Evolutionary conservation across 2,797 vertebrate genomes (phyloP).

Genomic region (Trachops cirrhosus): DNA sequence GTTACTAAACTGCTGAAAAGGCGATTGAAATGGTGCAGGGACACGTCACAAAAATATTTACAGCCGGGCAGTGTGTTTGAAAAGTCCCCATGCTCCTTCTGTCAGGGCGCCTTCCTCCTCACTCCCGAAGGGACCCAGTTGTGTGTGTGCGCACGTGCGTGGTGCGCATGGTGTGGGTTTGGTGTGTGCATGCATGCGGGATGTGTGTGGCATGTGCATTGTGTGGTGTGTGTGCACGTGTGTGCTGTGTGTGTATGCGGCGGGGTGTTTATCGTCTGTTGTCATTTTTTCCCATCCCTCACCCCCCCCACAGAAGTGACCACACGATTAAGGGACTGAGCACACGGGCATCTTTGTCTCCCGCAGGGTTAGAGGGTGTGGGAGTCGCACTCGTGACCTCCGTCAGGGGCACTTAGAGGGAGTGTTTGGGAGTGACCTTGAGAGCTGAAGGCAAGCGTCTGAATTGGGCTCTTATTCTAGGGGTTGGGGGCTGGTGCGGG

Average conservation of each 20-base stretch:
- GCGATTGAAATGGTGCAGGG: not conserved
- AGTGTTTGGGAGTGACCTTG: not conserved
- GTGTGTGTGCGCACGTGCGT: no score
- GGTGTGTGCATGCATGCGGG: no score
- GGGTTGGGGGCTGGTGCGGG: accelerated
- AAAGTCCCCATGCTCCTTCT: no score
- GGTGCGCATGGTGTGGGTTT: not conserved
- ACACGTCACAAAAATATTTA: not conserved
- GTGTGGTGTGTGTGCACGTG: not conserved
- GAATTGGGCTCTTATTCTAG: not conserved
- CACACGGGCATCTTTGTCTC: accelerated
- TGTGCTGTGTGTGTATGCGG: no score
- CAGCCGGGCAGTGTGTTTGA: no score
- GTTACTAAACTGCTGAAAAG: not conserved
- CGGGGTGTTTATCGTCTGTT: not conserved
- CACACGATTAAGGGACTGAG: accelerated
- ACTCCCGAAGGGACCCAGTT: no score
- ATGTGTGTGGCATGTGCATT: not conserved
- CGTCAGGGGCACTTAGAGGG: not conserved
- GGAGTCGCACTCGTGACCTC: accelerated
- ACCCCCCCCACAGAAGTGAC: not conserved
- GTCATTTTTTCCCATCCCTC: not conserved
- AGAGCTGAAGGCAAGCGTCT: not conserved
- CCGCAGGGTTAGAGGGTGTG: accelerated
- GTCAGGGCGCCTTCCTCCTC: no score